Percentiles rank a stretch among this genome's conserved stretches.
phyloP scores from a whole-genome alignment of 2,797 vertebrate genomes.

The Synanceia verrucosa region DNA sequence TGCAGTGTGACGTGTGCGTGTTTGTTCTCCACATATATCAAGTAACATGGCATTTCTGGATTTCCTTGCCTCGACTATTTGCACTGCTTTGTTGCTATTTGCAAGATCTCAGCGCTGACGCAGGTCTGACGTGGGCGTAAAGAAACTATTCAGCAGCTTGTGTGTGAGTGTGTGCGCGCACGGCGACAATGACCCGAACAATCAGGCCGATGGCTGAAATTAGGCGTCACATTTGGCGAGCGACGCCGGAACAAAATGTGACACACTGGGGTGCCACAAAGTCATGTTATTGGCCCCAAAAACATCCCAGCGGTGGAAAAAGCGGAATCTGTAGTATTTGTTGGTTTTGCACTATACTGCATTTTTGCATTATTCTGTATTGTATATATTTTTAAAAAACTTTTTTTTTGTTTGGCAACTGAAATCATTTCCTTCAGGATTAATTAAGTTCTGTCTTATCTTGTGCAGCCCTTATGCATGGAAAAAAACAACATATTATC shows the following conservation, averaged over 20 bases:
- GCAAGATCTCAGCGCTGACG: background rate
- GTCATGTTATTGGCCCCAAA: background rate
- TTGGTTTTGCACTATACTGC: no score
- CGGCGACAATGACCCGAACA: background rate
- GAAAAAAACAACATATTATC: background rate
- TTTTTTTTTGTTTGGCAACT: no score
- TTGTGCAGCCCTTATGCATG: no score
- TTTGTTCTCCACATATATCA: constrained; percentile 63
- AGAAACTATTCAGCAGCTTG: constrained; percentile 16
- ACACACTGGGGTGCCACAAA: background rate
- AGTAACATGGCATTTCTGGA: constrained; percentile 53
- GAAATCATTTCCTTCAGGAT: no score
- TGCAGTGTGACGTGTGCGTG: constrained; percentile 50
- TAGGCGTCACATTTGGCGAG: constrained; percentile 20
- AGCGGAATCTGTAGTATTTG: no score
- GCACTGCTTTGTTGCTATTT: constrained; percentile 15
- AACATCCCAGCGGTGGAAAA: constrained; percentile 3
- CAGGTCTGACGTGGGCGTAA: constrained; percentile 8
- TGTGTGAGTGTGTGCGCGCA: background rate
- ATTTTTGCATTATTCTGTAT: no score
- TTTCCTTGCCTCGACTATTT: constrained; percentile 26
- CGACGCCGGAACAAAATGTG: background rate
- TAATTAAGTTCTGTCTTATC: no score
- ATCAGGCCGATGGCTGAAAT: constrained; percentile 35
- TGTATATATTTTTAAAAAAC: no score